Base-by-base conservation (phyloP, 2,113 vertebrate species). In the Nyctibius bracteatus region DNA sequence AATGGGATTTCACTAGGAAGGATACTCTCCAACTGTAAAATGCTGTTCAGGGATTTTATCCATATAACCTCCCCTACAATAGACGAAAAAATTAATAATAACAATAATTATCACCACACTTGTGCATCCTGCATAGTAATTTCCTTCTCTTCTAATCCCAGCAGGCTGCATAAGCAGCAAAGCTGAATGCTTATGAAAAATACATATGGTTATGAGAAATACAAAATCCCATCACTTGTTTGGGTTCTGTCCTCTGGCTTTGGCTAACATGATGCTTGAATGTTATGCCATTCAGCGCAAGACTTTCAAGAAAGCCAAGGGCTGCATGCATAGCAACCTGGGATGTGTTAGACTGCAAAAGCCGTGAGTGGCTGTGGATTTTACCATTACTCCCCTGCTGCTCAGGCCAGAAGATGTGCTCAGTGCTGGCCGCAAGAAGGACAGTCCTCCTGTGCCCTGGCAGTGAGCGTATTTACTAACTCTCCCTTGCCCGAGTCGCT, bases 391-490 rank as follows among this genome's bases (percentile, higher is more conserved):
- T 7, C 4, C 33, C 31, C 62, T 19, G 25, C 20, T 14, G 61
- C 74, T n/a, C 35, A 8, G 65, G 73, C 30, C 81, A 68, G 46
- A 31, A 9, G 93, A 33, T 14, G 31, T 2, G n/a, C 61, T 62
- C 63, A 12, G 59, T 0, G 20, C 58, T 10, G 12, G 35, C 49
- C 71, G 4, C 52, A 35, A 5, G n/a, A 61, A 28, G 39, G 51
- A 37, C 73, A 30, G 16, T 25, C 19, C 59, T 14, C 17, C 57
- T 2, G 21, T 18, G 70, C 44, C 22, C 43, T 2, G 37, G 31
- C n/a, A 44, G 30, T 0, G 14, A 75, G 31, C 1, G 7, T 6
- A 0, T 12, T 44, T 10, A 25, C 8, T 2, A 30, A 16, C 57
- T 25, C 39, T 4, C 5, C 6, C 58, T 41, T 10, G 54, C 35